Conservation (phyloP, 1,140 invertebrate species). For the Musca vetustissima region DNA sequence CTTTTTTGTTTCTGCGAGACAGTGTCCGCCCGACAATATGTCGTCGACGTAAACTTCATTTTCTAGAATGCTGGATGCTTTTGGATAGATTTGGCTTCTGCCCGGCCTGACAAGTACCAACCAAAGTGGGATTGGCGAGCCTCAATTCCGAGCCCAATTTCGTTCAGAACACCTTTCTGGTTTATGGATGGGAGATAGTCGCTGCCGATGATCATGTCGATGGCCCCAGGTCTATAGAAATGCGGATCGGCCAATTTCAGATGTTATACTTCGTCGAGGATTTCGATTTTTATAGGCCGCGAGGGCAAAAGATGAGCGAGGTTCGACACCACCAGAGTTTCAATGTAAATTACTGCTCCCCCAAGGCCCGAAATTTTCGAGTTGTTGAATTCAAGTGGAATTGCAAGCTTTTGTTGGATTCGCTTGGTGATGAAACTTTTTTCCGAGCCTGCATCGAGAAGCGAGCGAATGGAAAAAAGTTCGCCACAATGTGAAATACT, state of each 20-base stretch:
- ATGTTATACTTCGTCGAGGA: neutral
- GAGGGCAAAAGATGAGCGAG: neutral
- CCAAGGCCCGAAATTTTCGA: too few species aligned
- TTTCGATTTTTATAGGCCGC: neutral
- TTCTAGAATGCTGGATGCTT: neutral
- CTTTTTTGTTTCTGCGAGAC: neutral
- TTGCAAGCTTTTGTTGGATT: neutral
- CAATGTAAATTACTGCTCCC: neutral
- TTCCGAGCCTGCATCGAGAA: neutral
- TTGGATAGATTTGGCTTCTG: neutral
- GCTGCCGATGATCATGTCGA: neutral
- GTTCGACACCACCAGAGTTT: neutral
- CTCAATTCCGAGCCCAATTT: neutral
- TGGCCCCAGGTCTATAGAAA: neutral
- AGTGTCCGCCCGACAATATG: neutral
- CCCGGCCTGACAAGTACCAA: neutral
- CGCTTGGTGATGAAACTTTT: too few species aligned
- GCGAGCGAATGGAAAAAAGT: neutral
- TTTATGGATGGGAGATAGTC: neutral
- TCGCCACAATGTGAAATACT: neutral
- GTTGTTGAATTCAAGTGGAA: too few species aligned
- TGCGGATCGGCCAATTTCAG: neutral
- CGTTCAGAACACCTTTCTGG: neutral
- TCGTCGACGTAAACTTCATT: slow-evolving; percentile 16
- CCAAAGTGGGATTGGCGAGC: neutral